Conservation (phyloP, 2,797 vertebrate genomes). For the Galaxias olidus region DNA sequence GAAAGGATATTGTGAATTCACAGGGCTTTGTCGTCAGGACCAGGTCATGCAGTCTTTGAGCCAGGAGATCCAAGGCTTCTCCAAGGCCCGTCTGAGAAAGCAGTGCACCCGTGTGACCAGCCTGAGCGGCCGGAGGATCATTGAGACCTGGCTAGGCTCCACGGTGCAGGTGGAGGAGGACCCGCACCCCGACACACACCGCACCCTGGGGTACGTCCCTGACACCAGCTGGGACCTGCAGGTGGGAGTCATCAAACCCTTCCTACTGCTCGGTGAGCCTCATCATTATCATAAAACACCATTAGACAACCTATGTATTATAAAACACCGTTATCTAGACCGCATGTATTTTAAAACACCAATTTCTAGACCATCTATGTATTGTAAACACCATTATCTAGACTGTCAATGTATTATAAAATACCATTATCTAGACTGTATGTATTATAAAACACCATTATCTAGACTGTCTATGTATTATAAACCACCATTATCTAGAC, state of each 20-base stretch:
- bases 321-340: no score
- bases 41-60: slow-evolving; percentile 87
- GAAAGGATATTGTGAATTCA: no score
- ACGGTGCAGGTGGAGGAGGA: slow-evolving; percentile 84
- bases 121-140: slow-evolving; percentile 84
- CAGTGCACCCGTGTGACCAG: slow-evolving; percentile 92
- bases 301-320: no score
- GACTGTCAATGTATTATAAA: no score
- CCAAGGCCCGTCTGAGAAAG: slow-evolving; percentile 82
- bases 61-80: slow-evolving; percentile 90
- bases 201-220: slow-evolving; percentile 81
- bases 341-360: no score
- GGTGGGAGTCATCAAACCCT: slow-evolving; percentile 83
- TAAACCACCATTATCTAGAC: no score
- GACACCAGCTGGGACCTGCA: slow-evolving; percentile 88
- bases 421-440: no score
- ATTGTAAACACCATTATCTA: no score
- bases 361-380: no score
- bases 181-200: slow-evolving; percentile 58
- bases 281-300: no score
- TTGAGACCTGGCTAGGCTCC: slow-evolving; percentile 91
- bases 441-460: no score
- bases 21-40: slow-evolving; percentile 1
- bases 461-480: no score
- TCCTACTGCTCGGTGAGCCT: slow-evolving; percentile 84